Evolutionary conservation across 2,888 invertebrate species (phyloP).

Genomic region (Drosophila subsilvestris): DNA sequence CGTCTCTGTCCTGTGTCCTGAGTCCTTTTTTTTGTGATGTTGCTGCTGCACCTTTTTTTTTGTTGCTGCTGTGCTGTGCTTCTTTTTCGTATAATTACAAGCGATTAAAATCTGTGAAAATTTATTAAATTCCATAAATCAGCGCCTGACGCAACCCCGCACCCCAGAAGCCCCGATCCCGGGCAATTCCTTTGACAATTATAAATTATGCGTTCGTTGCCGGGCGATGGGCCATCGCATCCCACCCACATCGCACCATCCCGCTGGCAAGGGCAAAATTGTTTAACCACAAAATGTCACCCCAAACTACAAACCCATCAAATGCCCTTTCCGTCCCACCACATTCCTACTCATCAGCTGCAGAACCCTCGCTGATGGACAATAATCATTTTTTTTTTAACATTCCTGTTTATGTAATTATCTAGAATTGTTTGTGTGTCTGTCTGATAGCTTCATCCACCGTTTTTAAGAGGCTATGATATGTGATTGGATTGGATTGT

Average conservation of each 20-base stretch:
- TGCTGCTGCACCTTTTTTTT: slow-evolving; percentile 20
- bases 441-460: slow-evolving; percentile 24
- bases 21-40: background rate
- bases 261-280: slow-evolving; percentile 63
- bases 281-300: slow-evolving; percentile 76
- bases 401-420: slow-evolving; percentile 39
- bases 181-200: slow-evolving; percentile 73
- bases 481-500: background rate
- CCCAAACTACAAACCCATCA: background rate
- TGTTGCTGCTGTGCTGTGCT: slow-evolving; percentile 21
- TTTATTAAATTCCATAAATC: slow-evolving; percentile 83
- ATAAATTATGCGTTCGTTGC: slow-evolving; percentile 75
- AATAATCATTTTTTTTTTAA: slow-evolving; percentile 38
- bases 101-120: slow-evolving; percentile 82
- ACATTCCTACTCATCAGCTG: background rate
- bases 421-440: slow-evolving; percentile 11
- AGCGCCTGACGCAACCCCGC: slow-evolving; percentile 40
- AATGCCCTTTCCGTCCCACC: slow-evolving; percentile 11
- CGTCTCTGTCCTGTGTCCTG: background rate
- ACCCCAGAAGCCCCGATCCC: slow-evolving; percentile 14
- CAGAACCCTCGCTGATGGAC: slow-evolving; percentile 18
- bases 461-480: slow-evolving; percentile 6
- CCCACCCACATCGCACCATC: slow-evolving; percentile 8
- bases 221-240: too few species aligned
- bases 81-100: slow-evolving; percentile 73